A percentile compares a stretch with the other conserved stretches of the same genome.
phyloP scores from a whole-genome alignment of 35 echinoderm and acorn worm genomes.

The Ophiothrix spiculata region DNA sequence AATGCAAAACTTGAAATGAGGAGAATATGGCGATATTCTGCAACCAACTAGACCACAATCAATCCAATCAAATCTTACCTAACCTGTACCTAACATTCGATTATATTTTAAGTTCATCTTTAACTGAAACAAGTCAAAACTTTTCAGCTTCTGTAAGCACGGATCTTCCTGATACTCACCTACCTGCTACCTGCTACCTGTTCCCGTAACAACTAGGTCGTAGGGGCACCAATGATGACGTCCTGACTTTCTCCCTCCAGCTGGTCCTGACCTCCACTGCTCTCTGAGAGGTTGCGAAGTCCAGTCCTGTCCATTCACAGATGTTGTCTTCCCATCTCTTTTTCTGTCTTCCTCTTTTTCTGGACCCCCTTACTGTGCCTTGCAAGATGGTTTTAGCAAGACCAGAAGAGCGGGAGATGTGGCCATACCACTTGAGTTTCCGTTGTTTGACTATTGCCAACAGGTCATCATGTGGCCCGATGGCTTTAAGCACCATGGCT shows the following conservation, averaged over 20 bases:
- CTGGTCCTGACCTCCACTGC: not conserved
- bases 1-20: no score
- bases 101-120: no score
- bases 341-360: slow-evolving; percentile 12
- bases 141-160: no score
- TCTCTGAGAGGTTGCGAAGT: slow-evolving; percentile 11
- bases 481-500: not conserved
- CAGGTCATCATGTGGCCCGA: not conserved
- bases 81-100: no score
- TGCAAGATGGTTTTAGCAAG: slow-evolving; percentile 1
- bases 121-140: no score
- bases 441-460: slow-evolving; percentile 4
- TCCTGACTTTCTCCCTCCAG: slow-evolving; percentile 15
- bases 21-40: no score
- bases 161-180: no score
- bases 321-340: slow-evolving; percentile 20
- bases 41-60: no score
- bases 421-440: slow-evolving; percentile 38
- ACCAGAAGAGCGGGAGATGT: slow-evolving; percentile 5
- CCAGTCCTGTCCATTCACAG: not conserved
- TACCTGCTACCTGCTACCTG: no score
- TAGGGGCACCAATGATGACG: slow-evolving; percentile 25
- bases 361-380: not conserved
- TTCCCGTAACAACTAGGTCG: slow-evolving; percentile 1
- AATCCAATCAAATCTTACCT: no score